A percentile compares a stretch with the other conserved stretches of the same genome.
These are phyloP conservation scores for Prionailurus bengalensis DNA, from an alignment of 2,113 vertebrate species.

Conservation along the genomic window DNA sequence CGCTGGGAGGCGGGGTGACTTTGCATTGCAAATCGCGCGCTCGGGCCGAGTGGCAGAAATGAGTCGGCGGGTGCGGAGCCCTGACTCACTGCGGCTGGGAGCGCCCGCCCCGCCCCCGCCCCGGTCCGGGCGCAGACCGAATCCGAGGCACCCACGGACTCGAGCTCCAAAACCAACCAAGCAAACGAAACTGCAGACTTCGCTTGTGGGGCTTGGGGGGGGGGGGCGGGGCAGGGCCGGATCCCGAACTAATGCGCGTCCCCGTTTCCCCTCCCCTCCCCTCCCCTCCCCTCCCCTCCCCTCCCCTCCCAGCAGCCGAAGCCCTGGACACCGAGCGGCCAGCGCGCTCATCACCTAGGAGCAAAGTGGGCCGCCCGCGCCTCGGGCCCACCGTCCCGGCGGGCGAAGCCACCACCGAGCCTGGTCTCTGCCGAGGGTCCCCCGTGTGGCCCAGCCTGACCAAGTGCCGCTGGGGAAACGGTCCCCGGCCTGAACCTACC, in stretches of 20 bases:
- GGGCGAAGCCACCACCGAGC: not conserved
- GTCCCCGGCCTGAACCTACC: not conserved
- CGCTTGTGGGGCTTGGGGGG: not conserved
- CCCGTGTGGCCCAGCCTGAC: not conserved
- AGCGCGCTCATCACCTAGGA: not conserved
- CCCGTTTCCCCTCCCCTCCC: not conserved
- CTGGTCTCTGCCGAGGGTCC: not conserved
- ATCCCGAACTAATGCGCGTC: not conserved
- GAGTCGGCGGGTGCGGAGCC: not conserved
- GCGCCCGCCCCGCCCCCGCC: not conserved
- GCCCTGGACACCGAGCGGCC: not conserved
- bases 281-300: not conserved
- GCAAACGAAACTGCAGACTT: not conserved
- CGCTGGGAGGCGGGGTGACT: constrained; percentile 70
- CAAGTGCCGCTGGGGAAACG: constrained; percentile 30
- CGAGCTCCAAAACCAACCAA: not conserved
- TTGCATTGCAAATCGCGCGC: constrained; percentile 80
- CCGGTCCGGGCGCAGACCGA: not conserved
- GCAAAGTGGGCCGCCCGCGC: not conserved
- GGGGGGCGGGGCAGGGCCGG: not conserved
- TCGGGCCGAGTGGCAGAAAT: not conserved
- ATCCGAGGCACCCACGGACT: not conserved
- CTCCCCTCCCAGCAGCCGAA: not conserved
- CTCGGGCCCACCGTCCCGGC: not conserved
- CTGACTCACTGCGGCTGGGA: not conserved